These are phyloP conservation scores for Dinocampus coccinellae DNA, from an alignment of 2,888 invertebrate genomes.

Conservation along the genomic window DNA sequence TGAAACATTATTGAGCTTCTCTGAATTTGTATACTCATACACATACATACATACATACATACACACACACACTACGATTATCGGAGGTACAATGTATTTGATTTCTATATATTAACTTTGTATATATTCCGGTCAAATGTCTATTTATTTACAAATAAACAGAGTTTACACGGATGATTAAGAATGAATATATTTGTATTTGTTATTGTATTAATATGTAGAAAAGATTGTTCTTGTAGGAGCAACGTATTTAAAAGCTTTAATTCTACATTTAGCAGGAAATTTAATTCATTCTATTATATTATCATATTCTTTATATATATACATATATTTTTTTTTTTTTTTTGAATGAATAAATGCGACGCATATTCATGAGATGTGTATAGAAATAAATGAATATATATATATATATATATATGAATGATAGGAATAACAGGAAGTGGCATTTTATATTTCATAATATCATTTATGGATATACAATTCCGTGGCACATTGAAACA, in stretches of 20 bases:
- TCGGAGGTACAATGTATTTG: background rate
- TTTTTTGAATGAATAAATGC: background rate
- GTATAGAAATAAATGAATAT: background rate
- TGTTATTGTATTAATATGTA: background rate
- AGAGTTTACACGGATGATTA: conserved; percentile 14
- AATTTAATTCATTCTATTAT: background rate
- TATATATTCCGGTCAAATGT: background rate
- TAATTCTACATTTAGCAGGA: background rate
- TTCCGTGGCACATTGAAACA: background rate
- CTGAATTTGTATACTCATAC: background rate
- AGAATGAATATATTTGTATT: background rate
- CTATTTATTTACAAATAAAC: conserved; percentile 13
- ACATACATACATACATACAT: no score
- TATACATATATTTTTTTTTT: no score
- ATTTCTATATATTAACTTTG: background rate
- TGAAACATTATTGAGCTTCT: conserved; percentile 19
- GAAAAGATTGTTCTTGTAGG: background rate
- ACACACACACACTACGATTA: background rate
- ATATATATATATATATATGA: background rate
- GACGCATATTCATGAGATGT: background rate
- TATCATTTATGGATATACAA: background rate
- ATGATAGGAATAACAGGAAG: background rate
- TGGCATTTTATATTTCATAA: background rate
- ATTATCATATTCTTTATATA: background rate
- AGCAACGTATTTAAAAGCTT: background rate